Percentiles rank a stretch among this genome's conserved stretches.
Conservation (phyloP, 2,888 invertebrate species). For the Pyrrhosoma nymphula region DNA sequence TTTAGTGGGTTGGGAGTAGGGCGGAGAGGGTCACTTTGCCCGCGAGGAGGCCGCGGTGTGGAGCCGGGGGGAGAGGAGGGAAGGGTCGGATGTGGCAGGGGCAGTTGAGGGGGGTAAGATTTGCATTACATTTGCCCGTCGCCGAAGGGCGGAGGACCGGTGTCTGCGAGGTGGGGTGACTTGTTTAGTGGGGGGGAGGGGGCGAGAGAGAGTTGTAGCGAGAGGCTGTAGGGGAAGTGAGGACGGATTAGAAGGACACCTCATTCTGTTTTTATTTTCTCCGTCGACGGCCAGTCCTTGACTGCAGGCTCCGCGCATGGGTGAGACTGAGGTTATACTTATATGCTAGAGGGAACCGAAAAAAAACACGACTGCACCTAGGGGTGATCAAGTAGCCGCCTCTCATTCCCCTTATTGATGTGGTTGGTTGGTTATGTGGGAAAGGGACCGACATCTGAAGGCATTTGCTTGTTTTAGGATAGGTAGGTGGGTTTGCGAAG, state of each 20-base stretch:
- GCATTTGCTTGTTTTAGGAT: too few species aligned
- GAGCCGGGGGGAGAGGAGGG: neutral
- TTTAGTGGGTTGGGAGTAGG: neutral
- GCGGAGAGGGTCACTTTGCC: neutral
- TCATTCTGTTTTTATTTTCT: neutral
- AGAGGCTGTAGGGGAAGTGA: neutral
- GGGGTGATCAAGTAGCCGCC: slow-evolving; percentile 46
- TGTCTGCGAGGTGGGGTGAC: neutral
- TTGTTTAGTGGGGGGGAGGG: neutral
- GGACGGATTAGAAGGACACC: neutral
- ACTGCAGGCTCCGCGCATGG: slow-evolving; percentile 34
- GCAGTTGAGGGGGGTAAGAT: neutral
- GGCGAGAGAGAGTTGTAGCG: neutral
- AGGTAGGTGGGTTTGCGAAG: too few species aligned
- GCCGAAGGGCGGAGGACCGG: neutral
- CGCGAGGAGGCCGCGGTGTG: neutral
- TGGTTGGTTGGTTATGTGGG: too few species aligned
- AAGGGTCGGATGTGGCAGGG: neutral
- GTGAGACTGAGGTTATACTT: slow-evolving; percentile 41
- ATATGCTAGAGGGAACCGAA: slow-evolving; percentile 38
- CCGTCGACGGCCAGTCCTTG: slow-evolving; percentile 34
- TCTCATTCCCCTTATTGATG: neutral
- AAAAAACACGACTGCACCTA: slow-evolving; percentile 49
- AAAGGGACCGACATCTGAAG: too few species aligned
- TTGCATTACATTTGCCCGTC: neutral